Base-by-base conservation (phyloP, 2,113 vertebrate genomes). In the Sciurus niger region DNA sequence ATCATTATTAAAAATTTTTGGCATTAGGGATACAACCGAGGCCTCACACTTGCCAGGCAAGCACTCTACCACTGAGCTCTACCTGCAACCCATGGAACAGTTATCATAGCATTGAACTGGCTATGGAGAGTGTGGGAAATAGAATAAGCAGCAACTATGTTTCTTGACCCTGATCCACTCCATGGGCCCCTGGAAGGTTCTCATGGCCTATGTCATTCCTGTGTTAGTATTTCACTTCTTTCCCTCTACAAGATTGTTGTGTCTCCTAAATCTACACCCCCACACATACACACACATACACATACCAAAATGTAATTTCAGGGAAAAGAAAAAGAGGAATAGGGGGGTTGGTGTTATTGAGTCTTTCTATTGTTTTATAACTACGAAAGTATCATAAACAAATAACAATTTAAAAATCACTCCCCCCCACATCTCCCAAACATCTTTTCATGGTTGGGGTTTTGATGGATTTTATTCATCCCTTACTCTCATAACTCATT, bases 281-380 rank as follows among this genome's bases (percentile, higher is more conserved):
- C 4, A 12, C 53, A 53, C 12, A 53, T 11, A 53, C 14, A 16
- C 14, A 70, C 18, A 12, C 8, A 34, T 10, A 48, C 30, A 58
- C 34, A 28, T 28, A 30, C 58, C 13, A 2, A 17, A 14, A 20
- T 68, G 11, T 46, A 86, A 84, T 22, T 76, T 6, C 12, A 65
- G 51, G 24, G 55, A 70, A 53, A 63, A 63, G 53, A 55, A 73
- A 68, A 84, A 32, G 55, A 73, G 28, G 11, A 16, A 2, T 10
- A 1, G 34, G 70, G 14, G 30, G 55, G 14, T 63, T 85, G 28
- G 30, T 76, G 32, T 74, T 48, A 43, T 8, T 60, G 18, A 84
- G 8, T 46, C 87, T 89, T 89, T 74, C 90, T 74, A 93, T 91
- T 88, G 34, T 74, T 85, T 40, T 67, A 12, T 55, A 85, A 76